Percentiles rank a stretch among this genome's conserved stretches.
phyloP scores from a whole-genome alignment of 1,140 invertebrate genomes.

The Bombus waltoni region DNA sequence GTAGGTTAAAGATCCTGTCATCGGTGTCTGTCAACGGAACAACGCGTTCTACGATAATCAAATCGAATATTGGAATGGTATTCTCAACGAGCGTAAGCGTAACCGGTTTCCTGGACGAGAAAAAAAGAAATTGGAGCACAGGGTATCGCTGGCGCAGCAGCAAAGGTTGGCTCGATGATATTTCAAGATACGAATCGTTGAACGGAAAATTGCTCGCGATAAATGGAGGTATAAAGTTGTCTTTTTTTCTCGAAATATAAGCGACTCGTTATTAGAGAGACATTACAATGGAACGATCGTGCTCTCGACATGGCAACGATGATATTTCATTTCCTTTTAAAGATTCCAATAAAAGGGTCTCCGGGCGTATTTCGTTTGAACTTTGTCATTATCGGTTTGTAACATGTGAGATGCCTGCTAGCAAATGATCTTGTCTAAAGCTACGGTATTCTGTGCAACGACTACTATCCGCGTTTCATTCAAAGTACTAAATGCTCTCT shows the following conservation, averaged over 20 bases:
- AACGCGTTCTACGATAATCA: not conserved
- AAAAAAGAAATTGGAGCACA: not conserved
- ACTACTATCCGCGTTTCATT: not conserved
- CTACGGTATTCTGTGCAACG: not conserved
- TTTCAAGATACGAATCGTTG: not conserved
- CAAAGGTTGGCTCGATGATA: not conserved
- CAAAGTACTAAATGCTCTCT: not conserved
- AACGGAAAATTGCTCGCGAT: not conserved
- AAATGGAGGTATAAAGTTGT: not conserved
- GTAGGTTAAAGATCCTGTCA: not conserved
- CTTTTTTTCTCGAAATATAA: not conserved
- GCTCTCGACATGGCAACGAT: not conserved
- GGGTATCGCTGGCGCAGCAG: not conserved
- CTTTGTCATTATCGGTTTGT: not conserved
- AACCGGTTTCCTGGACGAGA: not conserved
- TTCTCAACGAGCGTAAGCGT: not conserved
- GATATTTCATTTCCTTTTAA: slow-evolving; percentile 19
- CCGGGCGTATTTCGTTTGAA: not conserved
- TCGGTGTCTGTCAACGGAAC: not conserved
- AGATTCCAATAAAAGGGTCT: not conserved
- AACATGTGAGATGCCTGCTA: too few species aligned
- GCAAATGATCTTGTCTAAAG: not conserved
- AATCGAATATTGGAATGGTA: not conserved
- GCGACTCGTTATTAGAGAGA: not conserved
- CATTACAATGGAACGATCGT: not conserved